Evolutionary conservation across 2,888 invertebrate genomes (phyloP).

Genomic region (Bombylius major): DNA sequence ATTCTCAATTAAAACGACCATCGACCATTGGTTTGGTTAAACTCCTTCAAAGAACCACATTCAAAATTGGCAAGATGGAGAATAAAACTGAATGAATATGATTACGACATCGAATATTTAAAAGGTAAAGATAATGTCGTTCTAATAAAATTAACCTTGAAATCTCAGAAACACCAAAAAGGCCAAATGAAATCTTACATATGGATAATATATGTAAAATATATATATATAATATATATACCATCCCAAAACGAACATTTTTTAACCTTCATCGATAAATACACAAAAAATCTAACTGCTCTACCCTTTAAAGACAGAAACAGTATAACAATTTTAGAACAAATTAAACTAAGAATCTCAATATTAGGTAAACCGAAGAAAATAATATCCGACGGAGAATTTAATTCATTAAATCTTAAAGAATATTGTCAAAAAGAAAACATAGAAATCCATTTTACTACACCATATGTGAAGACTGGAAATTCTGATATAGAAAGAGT

Average conservation of each 20-base stretch:
- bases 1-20: too few relatives aligned
- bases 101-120: too few relatives aligned
- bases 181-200: conserved; percentile 1
- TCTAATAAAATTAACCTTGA: conserved; percentile 2
- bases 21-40: too few relatives aligned
- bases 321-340: conserved; percentile 4
- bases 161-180: conserved; percentile 1
- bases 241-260: background rate
- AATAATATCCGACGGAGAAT: conserved; percentile 9
- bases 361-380: conserved; percentile 8
- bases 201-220: too few relatives aligned
- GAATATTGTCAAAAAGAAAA: conserved; percentile 6
- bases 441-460: background rate
- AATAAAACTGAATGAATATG: too few relatives aligned
- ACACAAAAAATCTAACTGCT: conserved; percentile 8
- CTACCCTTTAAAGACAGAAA: conserved; percentile 7
- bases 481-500: conserved; percentile 4
- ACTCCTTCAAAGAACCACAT: too few relatives aligned
- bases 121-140: background rate
- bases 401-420: conserved; percentile 7
- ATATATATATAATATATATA: background rate
- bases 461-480: conserved; percentile 5
- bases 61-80: too few relatives aligned
- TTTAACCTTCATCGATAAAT: conserved; percentile 10
- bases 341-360: conserved; percentile 3